Base-by-base conservation (phyloP, 2,888 invertebrate species). In the Ophion costatus region DNA sequence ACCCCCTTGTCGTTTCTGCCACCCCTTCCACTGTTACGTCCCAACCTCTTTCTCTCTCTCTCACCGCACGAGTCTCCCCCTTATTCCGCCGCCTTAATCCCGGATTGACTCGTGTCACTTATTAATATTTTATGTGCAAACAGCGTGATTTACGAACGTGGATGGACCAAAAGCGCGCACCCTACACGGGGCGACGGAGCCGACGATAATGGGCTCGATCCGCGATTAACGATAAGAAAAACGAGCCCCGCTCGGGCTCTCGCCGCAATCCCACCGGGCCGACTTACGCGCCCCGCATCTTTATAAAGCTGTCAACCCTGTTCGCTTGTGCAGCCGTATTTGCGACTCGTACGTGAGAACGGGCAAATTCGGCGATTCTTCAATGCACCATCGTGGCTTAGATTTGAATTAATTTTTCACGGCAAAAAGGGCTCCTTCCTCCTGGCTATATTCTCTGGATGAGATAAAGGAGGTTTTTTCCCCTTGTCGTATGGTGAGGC, bases 51-150 rank as follows among this genome's bases (percentile, higher is more conserved):
- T 42, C 10, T 42, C 42, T 63, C 64, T 20, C 66, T 74, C 80
- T 82, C 82, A 79, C 82, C 86, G 64, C 85, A 84, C 78, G 76
- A 82, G 42, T 74, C 69, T 80, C 85, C 82, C 81, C 83, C 74
- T 66, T 75, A 64, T 81, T 81, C 86, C 86, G 82, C 82, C 86
- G 84, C 88, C 85, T 86, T 93, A 93, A 93, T 93, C 93, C 93
- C 89, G 92, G 93, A 93, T 93, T 93, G 93, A 93, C 93, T 93
- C 93, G 93, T 93, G 93, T 93, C 92, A 91, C 93, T 93, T 93
- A 93, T 93, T 93, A 93, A 93, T 93, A 93, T 93, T 93, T 93
- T 93, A 93, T 93, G 85, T 77, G 93, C 93, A 93, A 93, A 93
- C 93, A 92, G 91, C 88, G 90, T 91, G 92, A 92, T 92, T 93